Evolutionary conservation across 2,888 invertebrate genomes (phyloP).

Genomic region (Drosophila neotestacea): DNA sequence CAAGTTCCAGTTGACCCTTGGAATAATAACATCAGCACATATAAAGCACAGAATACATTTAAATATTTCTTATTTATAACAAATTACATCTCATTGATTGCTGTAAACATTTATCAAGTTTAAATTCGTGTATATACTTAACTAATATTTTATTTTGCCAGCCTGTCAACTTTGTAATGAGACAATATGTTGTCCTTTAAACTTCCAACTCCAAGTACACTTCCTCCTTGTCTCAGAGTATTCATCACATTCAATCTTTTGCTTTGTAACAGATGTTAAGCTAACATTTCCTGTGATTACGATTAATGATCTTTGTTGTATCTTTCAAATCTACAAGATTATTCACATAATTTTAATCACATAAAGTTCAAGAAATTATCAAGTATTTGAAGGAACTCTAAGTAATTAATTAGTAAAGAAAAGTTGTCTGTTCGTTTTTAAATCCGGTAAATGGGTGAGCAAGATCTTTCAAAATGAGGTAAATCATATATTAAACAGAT

Average conservation of each 20-base stretch:
- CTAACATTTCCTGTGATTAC: neutral
- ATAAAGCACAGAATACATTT: conserved; percentile 34
- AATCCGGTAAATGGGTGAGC: neutral
- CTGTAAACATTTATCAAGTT: conserved; percentile 42
- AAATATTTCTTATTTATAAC: conserved; percentile 14
- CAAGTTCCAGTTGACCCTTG: conserved; percentile 14
- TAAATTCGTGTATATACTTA: conserved; percentile 63
- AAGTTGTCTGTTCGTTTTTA: too few species aligned
- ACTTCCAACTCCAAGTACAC: conserved; percentile 16
- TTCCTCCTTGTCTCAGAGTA: neutral
- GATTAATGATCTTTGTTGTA: too few species aligned
- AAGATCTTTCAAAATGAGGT: too few species aligned
- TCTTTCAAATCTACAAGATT: too few species aligned
- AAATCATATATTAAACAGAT: too few species aligned
- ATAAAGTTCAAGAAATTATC: neutral
- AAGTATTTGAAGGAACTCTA: neutral
- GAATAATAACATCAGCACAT: conserved; percentile 23
- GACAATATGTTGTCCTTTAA: conserved; percentile 25
- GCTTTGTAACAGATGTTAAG: neutral
- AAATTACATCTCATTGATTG: conserved; percentile 33
- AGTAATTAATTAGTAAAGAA: neutral
- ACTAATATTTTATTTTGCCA: conserved; percentile 22
- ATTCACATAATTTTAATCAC: neutral
- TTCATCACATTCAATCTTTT: neutral
- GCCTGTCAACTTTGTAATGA: conserved; percentile 26